phyloP scores from a whole-genome alignment of 1,140 invertebrate genomes.

The Triops cancriformis region DNA sequence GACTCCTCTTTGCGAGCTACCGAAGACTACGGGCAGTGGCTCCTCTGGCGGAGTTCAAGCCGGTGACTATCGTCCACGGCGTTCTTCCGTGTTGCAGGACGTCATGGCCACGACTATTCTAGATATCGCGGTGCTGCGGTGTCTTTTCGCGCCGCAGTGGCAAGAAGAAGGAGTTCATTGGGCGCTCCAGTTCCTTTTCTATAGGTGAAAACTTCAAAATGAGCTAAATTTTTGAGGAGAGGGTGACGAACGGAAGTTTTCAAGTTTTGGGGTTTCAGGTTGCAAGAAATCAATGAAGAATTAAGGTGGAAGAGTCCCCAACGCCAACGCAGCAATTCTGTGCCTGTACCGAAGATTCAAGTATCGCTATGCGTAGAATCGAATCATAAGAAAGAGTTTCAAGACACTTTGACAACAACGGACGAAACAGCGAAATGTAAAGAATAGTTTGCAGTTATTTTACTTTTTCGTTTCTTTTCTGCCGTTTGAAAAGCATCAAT shows the following conservation, averaged over 20 bases:
- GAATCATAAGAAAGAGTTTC: not conserved
- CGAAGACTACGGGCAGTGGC: not conserved
- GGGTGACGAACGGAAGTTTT: not conserved
- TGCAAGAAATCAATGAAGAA: constrained; percentile 67
- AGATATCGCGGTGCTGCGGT: constrained; percentile 89
- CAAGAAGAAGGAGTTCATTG: constrained; percentile 95
- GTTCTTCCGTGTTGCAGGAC: constrained; percentile 29
- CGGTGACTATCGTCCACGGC: constrained; percentile 29
- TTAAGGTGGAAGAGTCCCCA: constrained; percentile 58
- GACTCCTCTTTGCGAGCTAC: not conserved
- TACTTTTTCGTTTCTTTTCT: not conserved
- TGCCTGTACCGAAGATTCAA: constrained; percentile 74
- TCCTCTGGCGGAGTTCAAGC: not conserved
- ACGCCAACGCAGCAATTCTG: constrained; percentile 73
- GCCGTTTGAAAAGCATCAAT: not conserved
- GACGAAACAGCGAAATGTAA: constrained; percentile 24
- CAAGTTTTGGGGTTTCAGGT: constrained; percentile 41
- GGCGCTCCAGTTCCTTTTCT: constrained; percentile 87
- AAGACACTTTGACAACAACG: constrained; percentile 22
- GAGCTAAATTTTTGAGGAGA: not conserved
- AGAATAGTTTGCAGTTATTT: not conserved
- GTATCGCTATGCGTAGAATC: constrained; percentile 34
- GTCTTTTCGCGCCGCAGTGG: constrained; percentile 96
- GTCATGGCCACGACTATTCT: constrained; percentile 41
- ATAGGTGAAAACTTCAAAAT: constrained; percentile 51